Evolutionary conservation across 2,888 invertebrate species (phyloP).

Genomic region (Hymenopus coronatus): DNA sequence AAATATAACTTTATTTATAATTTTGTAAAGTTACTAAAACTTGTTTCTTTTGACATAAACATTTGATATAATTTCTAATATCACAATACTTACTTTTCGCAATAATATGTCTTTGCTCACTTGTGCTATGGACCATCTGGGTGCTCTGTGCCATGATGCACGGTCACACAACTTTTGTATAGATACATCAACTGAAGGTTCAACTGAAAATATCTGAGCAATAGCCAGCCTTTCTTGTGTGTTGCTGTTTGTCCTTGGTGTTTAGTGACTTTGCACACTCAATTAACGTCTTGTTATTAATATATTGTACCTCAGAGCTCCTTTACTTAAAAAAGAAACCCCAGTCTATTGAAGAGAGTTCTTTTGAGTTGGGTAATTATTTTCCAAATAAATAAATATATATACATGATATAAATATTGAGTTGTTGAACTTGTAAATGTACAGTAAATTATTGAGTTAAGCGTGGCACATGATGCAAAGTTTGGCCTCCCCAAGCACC

Average conservation of each 20-base stretch:
- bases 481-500: slow-evolving; percentile 13
- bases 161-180: neutral
- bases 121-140: slow-evolving; percentile 7
- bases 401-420: neutral
- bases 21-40: neutral
- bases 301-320: slow-evolving; percentile 8
- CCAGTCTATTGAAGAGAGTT: slow-evolving; percentile 6
- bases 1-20: neutral
- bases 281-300: slow-evolving; percentile 24
- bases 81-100: neutral
- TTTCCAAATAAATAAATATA: neutral
- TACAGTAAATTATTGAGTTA: slow-evolving; percentile 24
- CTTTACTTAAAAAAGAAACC: slow-evolving; percentile 18
- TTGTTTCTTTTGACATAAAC: neutral
- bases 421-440: slow-evolving; percentile 11
- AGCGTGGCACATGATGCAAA: slow-evolving; percentile 23
- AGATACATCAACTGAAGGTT: neutral
- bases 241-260: slow-evolving; percentile 36
- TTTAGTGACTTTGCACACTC: slow-evolving; percentile 32
- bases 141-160: neutral
- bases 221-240: slow-evolving; percentile 35
- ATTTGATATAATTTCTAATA: neutral
- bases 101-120: slow-evolving; percentile 13
- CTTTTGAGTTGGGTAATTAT: neutral
- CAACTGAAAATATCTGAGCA: slow-evolving; percentile 25